These are phyloP conservation scores for Mormyrops boulengeri DNA, from an alignment of 2,797 vertebrate genomes.

Conservation along the genomic window DNA sequence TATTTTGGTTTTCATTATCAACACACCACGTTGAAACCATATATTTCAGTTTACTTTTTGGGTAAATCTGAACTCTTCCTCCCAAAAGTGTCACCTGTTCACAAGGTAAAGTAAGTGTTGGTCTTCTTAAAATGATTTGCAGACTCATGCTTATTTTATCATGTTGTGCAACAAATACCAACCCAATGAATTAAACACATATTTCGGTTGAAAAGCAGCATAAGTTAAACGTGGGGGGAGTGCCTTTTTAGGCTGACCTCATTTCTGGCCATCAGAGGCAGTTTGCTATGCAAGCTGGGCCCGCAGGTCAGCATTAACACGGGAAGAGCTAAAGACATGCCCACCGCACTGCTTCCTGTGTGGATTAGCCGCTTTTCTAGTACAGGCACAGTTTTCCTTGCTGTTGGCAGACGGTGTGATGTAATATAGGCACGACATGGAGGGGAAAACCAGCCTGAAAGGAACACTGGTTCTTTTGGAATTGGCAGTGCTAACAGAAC, in stretches of 20 bases:
- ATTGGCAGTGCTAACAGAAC: background rate
- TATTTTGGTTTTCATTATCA: background rate
- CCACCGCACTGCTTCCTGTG: background rate
- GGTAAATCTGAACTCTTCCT: background rate
- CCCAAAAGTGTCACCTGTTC: background rate
- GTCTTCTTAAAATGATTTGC: background rate
- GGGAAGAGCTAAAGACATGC: background rate
- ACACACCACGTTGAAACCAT: background rate
- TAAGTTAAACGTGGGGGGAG: background rate
- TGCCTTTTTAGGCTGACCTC: background rate
- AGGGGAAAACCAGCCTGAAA: background rate
- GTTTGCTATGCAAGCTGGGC: background rate
- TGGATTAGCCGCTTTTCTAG: background rate
- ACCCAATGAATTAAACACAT: background rate
- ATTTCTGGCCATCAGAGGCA: background rate
- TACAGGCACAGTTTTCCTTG: conserved; percentile 1
- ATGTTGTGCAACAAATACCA: background rate
- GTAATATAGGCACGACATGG: background rate
- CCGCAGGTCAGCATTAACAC: background rate
- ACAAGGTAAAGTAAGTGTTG: background rate
- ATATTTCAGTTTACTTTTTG: background rate
- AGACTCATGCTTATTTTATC: background rate
- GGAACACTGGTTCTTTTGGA: background rate
- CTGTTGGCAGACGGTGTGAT: conserved; percentile 10
- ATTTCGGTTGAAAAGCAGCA: background rate